A percentile compares a stretch with the other conserved stretches of the same genome.
Conservation (phyloP, 2,888 invertebrate genomes). For the Cantharis rustica region DNA sequence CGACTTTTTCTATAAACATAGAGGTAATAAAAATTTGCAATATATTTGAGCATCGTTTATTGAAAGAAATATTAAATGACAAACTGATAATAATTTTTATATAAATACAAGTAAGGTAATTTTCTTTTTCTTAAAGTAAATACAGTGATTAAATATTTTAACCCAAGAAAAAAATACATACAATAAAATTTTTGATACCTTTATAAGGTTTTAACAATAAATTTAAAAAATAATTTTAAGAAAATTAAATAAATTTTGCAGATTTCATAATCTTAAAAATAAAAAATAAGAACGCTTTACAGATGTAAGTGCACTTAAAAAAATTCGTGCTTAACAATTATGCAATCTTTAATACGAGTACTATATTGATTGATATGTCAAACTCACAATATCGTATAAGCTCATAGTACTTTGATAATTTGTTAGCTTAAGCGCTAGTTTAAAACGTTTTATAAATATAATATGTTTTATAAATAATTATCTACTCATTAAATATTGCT, state of each 20-base stretch:
- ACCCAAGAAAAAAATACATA: neutral
- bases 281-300: neutral
- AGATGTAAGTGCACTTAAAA: conserved; percentile 45
- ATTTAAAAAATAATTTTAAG: neutral
- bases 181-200: neutral
- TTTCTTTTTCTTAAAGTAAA: neutral
- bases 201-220: neutral
- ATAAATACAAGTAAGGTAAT: neutral
- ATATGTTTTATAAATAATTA: conserved; percentile 21
- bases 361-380: conserved; percentile 5
- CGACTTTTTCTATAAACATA: too few species aligned
- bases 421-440: conserved; percentile 29
- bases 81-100: conserved; percentile 20
- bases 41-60: conserved; percentile 27
- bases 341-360: conserved; percentile 19
- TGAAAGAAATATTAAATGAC: conserved; percentile 28
- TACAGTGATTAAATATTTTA: neutral
- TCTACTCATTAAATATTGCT: conserved; percentile 41
- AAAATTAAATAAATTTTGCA: neutral
- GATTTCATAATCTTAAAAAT: neutral
- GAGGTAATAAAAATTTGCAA: neutral
- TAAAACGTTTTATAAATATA: conserved; percentile 19
- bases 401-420: conserved; percentile 31
- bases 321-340: conserved; percentile 39
- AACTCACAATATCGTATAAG: conserved; percentile 39